Base-by-base conservation (phyloP, 2,888 invertebrate species). In the Pyrrhosoma nymphula region DNA sequence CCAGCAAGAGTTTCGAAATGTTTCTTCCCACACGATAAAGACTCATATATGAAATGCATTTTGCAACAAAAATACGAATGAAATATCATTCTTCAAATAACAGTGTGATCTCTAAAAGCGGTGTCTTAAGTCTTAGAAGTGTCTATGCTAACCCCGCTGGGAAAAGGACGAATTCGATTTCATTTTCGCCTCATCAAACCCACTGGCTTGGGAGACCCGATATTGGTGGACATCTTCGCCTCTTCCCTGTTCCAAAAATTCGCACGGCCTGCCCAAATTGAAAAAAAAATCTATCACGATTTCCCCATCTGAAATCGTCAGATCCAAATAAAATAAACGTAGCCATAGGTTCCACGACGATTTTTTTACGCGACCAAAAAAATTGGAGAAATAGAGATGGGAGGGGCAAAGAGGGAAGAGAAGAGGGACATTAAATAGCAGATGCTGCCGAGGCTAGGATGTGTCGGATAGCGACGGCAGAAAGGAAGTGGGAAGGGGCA, bases 361-460 rank as follows among this genome's bases (percentile, higher is more conserved):
- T 69, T 69, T n/a, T n/a, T 26, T 69, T n/a, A n/a, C 26, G 69
- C n/a, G 69, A 3, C 69, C 69, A 69, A 69, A 4, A 69, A 69
- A 69, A 8, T n/a, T 23, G n/a, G 69, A 69, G 82, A 35, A 35
- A 30, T 30, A 1, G 82, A 8, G 14, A 16, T 16, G 82, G 35
- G 82, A 4, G 30, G 82, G 35, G 0, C 14, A 14, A 30, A 35
- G 30, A 16, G 82, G 82, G 30, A 82, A 35, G 82, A 35, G 82
- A 35, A 18, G 82, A 35, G 35, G 35, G 16, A 82, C 30, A 82
- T 82, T 82, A 82, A 82, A 82, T 82, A 82, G 82, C 82, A 82
- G 82, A 82, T 82, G 82, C 82, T 82, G 82, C 82, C 30, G 82
- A 69, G 82, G 35, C 82, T 82, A 82, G 82, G 82, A 82, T 82